Conservation (phyloP, 2,797 vertebrate species). For the Acipenser ruthenus region DNA sequence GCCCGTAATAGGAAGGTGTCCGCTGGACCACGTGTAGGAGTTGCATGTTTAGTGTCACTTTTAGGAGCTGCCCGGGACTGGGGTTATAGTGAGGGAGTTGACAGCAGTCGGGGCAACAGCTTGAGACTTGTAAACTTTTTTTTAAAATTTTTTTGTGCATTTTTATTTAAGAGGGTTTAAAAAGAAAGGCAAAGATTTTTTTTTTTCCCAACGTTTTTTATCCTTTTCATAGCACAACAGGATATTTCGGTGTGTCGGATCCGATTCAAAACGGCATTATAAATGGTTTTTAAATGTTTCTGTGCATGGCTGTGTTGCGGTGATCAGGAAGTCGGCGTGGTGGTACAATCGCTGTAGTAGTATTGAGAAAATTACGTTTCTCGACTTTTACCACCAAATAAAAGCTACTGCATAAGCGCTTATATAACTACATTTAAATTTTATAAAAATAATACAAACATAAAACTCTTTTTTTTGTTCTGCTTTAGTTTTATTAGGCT, state of each 20-base stretch:
- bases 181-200: too few relatives aligned
- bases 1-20: slow-evolving; percentile 35
- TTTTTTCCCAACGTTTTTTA: not conserved
- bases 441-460: too few relatives aligned
- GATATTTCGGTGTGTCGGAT: slow-evolving; percentile 40
- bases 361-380: not conserved
- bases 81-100: slow-evolving; percentile 37
- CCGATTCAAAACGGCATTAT: not conserved
- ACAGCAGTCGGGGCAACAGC: slow-evolving; percentile 38
- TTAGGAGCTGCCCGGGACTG: slow-evolving; percentile 45
- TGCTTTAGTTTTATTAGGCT: not conserved
- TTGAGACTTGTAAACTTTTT: slow-evolving; percentile 17
- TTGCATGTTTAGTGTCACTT: slow-evolving; percentile 56
- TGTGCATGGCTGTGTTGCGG: not conserved
- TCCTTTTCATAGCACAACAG: slow-evolving; percentile 40
- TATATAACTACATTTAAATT: too few relatives aligned
- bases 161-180: slow-evolving; percentile 20
- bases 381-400: not conserved
- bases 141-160: slow-evolving; percentile 6
- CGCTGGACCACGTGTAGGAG: slow-evolving; percentile 28
- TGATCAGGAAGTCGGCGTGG: not conserved
- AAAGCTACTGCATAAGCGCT: not conserved
- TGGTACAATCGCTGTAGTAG: not conserved
- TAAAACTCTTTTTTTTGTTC: too few relatives aligned
- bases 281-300: slow-evolving; percentile 2